phyloP scores from a whole-genome alignment of 2,888 invertebrate species.

The Mythimna pallens region DNA sequence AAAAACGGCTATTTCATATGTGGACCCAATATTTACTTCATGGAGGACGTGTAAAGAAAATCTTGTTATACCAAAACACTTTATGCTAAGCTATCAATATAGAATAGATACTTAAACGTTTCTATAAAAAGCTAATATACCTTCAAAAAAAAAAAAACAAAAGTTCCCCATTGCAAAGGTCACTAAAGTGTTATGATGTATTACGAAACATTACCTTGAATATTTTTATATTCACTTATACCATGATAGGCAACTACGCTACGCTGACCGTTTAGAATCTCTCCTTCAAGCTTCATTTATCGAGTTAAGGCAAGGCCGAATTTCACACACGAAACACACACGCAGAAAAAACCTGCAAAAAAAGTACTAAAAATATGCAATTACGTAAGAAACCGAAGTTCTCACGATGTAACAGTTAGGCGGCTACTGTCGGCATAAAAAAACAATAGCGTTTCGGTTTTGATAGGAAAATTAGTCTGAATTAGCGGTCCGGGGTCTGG shows the following conservation, averaged over 20 bases:
- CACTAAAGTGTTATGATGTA: constrained; percentile 41
- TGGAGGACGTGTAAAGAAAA: not conserved
- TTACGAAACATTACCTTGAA: constrained; percentile 63
- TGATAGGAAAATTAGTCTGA: constrained; percentile 91
- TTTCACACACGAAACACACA: constrained; percentile 73
- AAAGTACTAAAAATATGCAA: constrained; percentile 71
- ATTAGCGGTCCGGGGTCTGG: constrained; percentile 84
- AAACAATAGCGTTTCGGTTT: constrained; percentile 85
- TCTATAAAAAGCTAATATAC: not conserved
- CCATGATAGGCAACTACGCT: constrained; percentile 64
- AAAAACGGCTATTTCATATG: no score
- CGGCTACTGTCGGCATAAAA: constrained; percentile 79
- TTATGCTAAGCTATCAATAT: not conserved
- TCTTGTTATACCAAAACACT: not conserved
- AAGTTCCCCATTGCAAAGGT: constrained; percentile 45
- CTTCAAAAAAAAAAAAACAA: constrained; percentile 13
- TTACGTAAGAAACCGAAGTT: constrained; percentile 83
- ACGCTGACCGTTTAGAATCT: constrained; percentile 70
- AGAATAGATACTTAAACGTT: not conserved
- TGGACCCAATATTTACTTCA: not conserved
- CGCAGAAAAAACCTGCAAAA: constrained; percentile 71
- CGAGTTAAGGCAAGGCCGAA: constrained; percentile 83
- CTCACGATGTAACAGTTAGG: constrained; percentile 86
- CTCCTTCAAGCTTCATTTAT: constrained; percentile 85
- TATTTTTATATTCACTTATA: constrained; percentile 56